Conservation (phyloP, 2,797 vertebrate species). For the Mustela erminea region DNA sequence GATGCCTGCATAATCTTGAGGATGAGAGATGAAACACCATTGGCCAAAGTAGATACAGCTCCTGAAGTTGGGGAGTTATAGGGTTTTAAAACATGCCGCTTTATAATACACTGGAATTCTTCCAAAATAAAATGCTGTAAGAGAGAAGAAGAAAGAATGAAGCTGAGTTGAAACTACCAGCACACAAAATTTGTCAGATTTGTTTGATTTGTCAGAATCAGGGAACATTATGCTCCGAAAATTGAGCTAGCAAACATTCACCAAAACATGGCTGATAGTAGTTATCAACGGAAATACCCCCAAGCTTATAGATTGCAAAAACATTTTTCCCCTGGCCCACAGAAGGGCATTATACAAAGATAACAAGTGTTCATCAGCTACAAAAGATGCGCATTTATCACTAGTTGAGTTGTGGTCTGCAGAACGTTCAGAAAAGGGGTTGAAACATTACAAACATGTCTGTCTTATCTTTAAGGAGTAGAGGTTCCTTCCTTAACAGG, state of each 20-base stretch:
- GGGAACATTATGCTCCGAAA: neutral
- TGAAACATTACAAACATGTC: neutral
- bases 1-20: neutral
- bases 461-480: neutral
- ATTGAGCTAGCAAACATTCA: neutral
- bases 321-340: neutral
- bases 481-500: neutral
- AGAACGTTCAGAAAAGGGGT: neutral
- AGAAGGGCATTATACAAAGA: neutral
- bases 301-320: neutral
- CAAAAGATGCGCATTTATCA: neutral
- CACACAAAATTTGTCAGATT: neutral
- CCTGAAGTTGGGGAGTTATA: neutral
- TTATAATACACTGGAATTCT: neutral
- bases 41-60: neutral
- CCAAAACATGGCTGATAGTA: neutral
- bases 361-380: neutral
- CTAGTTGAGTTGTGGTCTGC: neutral
- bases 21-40: neutral
- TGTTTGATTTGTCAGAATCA: neutral
- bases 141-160: neutral
- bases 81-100: neutral
- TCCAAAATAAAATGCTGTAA: neutral
- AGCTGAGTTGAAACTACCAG: neutral
- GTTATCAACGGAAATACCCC: neutral